phyloP scores from a whole-genome alignment of 2,797 vertebrate genomes.

The Chelmon rostratus region DNA sequence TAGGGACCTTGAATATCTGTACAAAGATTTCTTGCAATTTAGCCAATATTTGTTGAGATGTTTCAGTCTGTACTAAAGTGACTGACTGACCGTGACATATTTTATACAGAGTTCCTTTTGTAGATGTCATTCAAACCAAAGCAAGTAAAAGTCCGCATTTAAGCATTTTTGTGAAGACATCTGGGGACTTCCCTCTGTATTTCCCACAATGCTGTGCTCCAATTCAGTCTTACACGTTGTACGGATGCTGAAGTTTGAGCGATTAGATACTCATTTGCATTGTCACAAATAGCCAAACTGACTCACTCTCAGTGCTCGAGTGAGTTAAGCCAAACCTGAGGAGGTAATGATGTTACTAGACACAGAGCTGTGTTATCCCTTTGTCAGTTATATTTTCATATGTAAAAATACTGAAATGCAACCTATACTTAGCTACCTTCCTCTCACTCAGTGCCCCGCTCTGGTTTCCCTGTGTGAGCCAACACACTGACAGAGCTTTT shows the following conservation, averaged over 20 bases:
- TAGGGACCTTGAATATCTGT: background rate
- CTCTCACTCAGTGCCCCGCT: conserved; percentile 1
- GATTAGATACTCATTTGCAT: background rate
- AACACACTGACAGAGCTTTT: conserved; percentile 35
- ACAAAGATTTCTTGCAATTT: background rate
- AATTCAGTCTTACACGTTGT: background rate
- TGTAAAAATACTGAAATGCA: background rate
- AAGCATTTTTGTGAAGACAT: background rate
- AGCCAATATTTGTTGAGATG: background rate
- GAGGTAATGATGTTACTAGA: background rate
- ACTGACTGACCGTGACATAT: background rate
- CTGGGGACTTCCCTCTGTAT: background rate
- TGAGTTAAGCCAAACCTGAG: background rate
- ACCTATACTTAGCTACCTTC: conserved; percentile 32
- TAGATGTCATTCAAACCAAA: background rate
- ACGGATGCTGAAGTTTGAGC: background rate
- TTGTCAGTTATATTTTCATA: background rate
- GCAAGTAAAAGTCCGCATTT: background rate
- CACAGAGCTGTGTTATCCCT: background rate
- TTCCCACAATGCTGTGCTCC: background rate
- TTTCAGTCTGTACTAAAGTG: too few species aligned
- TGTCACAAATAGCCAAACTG: background rate
- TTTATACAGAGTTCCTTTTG: background rate
- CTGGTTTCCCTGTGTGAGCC: conserved; percentile 19
- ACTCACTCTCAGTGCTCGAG: background rate